A percentile compares a stretch with the other conserved stretches of the same genome.
These are phyloP conservation scores for Patiria miniata DNA, from an alignment of 35 echinoderm and acorn worm species.

Conservation along the genomic window DNA sequence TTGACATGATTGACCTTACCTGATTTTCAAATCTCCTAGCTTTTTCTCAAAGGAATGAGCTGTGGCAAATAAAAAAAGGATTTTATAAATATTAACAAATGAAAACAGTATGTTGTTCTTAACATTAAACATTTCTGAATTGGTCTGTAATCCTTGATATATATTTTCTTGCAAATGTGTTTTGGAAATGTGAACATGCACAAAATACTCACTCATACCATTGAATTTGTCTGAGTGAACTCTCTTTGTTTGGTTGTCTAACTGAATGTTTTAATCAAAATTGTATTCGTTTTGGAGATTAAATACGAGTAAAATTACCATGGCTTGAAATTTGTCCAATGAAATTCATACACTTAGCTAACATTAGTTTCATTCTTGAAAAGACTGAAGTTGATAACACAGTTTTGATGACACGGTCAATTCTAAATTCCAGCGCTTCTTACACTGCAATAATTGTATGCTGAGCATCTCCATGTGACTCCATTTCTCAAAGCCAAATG, in stretches of 20 bases:
- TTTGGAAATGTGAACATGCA: not conserved
- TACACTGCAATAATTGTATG: not conserved
- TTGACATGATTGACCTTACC: not conserved
- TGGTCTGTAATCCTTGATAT: too few species aligned
- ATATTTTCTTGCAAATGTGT: too few species aligned
- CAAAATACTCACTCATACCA: not conserved
- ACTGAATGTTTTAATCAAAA: too few species aligned
- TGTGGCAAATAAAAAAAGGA: not conserved
- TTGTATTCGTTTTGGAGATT: too few species aligned
- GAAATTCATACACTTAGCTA: not conserved
- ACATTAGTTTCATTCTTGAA: not conserved
- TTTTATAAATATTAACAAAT: not conserved
- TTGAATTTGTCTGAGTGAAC: not conserved
- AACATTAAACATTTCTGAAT: too few species aligned
- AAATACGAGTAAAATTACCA: not conserved
- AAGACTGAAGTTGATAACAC: not conserved
- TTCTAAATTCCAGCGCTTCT: not conserved
- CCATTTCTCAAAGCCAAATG: slow-evolving; percentile 37
- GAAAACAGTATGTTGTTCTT: not conserved
- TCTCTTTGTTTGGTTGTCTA: too few species aligned
- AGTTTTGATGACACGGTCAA: not conserved
- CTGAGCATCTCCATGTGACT: slow-evolving; percentile 4
- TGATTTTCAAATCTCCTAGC: not conserved
- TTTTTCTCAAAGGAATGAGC: too few species aligned
- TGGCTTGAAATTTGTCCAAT: not conserved